Conservation (phyloP, 2,888 invertebrate genomes). For the Drosophila subquinaria region DNA sequence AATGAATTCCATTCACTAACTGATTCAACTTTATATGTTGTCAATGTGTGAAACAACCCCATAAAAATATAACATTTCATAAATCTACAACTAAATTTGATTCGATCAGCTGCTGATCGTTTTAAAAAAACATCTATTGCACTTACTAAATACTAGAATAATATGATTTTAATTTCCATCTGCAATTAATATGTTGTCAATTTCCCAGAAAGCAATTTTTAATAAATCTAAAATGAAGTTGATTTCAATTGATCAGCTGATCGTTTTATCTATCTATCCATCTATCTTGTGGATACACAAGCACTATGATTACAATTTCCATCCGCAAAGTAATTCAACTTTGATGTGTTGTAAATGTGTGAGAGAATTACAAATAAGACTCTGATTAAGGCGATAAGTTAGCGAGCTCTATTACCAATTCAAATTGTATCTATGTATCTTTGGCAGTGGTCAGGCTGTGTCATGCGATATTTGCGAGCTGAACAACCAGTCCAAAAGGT, state of each 20-base stretch:
- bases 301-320: background rate
- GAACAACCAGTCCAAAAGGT: slow-evolving; percentile 32
- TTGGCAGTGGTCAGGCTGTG: slow-evolving; percentile 9
- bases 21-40: too few species aligned
- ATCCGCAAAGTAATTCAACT: background rate
- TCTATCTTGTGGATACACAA: background rate
- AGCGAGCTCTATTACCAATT: slow-evolving; percentile 18
- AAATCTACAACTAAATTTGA: too few species aligned
- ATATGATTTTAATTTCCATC: background rate
- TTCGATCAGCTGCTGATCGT: too few species aligned
- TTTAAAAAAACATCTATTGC: background rate
- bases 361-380: slow-evolving; percentile 1
- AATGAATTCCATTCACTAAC: too few species aligned
- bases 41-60: too few species aligned
- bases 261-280: background rate
- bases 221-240: background rate
- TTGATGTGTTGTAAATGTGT: background rate
- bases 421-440: slow-evolving; percentile 11
- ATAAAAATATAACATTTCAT: too few species aligned
- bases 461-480: slow-evolving; percentile 35
- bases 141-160: background rate
- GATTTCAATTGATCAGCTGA: background rate
- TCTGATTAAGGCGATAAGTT: slow-evolving; percentile 30
- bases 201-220: too few species aligned
- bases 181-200: background rate